A percentile compares a stretch with the other conserved stretches of the same genome.
Evolutionary conservation across 2,113 vertebrate species (phyloP).

Genomic region (Nicator chloris): DNA sequence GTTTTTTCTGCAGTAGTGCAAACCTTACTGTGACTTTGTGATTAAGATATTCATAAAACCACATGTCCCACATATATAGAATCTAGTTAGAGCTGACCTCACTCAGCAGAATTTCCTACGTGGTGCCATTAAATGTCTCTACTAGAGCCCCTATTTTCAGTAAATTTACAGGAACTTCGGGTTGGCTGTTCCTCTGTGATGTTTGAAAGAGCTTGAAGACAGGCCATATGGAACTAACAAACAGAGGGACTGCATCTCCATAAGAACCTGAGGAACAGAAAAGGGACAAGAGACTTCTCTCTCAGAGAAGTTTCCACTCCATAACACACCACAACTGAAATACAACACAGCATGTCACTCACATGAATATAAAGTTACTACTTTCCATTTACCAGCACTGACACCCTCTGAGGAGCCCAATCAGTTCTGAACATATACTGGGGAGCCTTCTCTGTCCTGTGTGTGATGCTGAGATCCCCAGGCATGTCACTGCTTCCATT

Average conservation of each 20-base stretch:
- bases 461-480: neutral
- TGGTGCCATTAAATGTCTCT: neutral
- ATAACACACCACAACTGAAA: neutral
- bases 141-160: neutral
- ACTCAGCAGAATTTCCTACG: neutral
- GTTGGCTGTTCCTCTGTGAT: neutral
- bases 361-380: neutral
- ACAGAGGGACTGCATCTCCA: neutral
- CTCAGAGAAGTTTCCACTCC: neutral
- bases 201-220: neutral
- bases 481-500: neutral
- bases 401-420: neutral
- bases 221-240: neutral
- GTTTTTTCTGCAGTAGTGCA: neutral
- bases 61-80: neutral
- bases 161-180: neutral
- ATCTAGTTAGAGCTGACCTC: neutral
- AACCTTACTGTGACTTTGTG: neutral
- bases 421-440: neutral
- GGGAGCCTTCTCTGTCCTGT: neutral
- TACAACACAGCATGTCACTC: neutral
- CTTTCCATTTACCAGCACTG: neutral
- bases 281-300: neutral
- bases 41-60: neutral
- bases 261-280: neutral